phyloP scores from a whole-genome alignment of 2,797 vertebrate species.

The Peromyscus nudipes region DNA sequence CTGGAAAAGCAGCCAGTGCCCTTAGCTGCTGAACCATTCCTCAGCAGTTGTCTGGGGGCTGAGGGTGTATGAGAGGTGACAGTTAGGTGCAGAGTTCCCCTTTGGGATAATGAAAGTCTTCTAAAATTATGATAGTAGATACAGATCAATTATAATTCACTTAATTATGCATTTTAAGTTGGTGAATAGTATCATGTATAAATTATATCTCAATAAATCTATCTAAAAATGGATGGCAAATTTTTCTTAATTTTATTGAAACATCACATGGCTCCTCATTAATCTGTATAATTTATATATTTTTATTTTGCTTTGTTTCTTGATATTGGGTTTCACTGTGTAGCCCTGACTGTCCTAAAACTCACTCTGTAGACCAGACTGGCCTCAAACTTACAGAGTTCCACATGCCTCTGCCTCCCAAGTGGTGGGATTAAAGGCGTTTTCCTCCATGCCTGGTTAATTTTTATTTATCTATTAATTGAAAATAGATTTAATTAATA shows the following conservation, averaged over 20 bases:
- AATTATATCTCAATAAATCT: conserved; percentile 54
- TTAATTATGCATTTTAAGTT: conserved; percentile 21
- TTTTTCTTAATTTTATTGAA: neutral
- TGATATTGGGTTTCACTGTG: neutral
- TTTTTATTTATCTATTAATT: neutral
- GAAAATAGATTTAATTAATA: neutral
- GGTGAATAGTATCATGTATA: neutral
- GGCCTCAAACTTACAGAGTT: neutral
- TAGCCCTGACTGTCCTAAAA: neutral
- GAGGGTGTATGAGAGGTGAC: neutral
- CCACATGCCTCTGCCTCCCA: neutral
- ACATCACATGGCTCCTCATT: neutral
- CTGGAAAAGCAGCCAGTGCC: neutral
- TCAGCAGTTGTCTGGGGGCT: neutral
- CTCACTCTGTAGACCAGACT: neutral
- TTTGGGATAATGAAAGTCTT: neutral
- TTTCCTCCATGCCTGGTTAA: neutral
- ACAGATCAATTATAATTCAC: neutral
- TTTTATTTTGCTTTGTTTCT: conserved; percentile 1
- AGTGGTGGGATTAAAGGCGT: neutral
- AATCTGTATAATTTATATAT: neutral
- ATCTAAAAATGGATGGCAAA: neutral
- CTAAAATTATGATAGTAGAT: neutral
- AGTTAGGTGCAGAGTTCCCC: neutral
- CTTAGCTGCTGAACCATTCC: neutral